These are phyloP conservation scores for Cheilosia variabilis DNA, from an alignment of 2,888 invertebrate species.

Conservation along the genomic window DNA sequence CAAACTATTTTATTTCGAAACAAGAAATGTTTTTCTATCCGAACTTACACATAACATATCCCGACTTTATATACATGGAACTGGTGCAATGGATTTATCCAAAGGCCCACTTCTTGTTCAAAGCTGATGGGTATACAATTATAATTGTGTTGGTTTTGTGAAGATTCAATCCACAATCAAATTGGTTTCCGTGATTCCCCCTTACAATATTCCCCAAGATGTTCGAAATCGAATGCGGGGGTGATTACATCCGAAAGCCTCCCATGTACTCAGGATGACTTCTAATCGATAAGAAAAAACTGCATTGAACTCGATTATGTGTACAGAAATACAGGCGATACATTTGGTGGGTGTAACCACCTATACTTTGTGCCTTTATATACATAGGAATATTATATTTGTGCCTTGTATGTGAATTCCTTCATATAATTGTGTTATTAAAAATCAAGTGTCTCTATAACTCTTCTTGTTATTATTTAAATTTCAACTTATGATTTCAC, in stretches of 20 bases:
- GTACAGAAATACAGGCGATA: not conserved
- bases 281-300: not conserved
- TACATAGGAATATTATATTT: no score
- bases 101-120: conserved; percentile 10
- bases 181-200: conserved; percentile 3
- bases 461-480: no score
- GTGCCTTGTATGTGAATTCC: no score
- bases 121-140: conserved; percentile 16
- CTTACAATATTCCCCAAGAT: conserved; percentile 23
- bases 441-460: no score
- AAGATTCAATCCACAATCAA: conserved; percentile 29
- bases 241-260: not conserved
- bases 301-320: not conserved
- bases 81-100: conserved; percentile 10
- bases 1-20: no score
- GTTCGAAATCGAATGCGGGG: not conserved
- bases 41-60: not conserved
- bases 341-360: not conserved
- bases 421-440: no score
- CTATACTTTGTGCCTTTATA: no score
- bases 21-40: no score
- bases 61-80: not conserved
- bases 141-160: conserved; percentile 24
- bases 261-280: not conserved
- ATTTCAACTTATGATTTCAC: no score